These are phyloP conservation scores for Amblyraja radiata DNA, from an alignment of 2,797 vertebrate species.

Conservation along the genomic window DNA sequence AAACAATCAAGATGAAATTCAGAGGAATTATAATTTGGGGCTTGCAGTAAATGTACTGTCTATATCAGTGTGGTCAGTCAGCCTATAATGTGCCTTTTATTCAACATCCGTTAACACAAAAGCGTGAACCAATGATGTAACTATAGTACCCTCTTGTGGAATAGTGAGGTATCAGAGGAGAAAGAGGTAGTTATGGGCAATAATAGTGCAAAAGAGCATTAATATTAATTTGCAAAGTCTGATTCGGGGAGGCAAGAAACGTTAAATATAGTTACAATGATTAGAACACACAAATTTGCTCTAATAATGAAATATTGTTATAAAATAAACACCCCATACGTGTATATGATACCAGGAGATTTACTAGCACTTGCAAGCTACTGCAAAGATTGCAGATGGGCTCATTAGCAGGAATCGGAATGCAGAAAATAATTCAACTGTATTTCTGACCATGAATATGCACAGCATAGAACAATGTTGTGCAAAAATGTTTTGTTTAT, in stretches of 20 bases:
- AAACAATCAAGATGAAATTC: neutral
- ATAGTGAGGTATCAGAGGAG: neutral
- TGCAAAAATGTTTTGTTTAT: neutral
- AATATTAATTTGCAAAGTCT: neutral
- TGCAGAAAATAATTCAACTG: neutral
- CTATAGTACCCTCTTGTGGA: conserved; percentile 26
- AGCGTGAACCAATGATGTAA: neutral
- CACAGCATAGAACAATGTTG: no score
- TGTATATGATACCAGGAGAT: neutral
- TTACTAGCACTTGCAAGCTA: neutral
- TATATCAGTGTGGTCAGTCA: neutral
- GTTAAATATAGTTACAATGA: neutral
- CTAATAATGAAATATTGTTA: neutral
- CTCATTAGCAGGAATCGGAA: neutral
- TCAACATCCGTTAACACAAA: neutral
- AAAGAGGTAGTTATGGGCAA: neutral
- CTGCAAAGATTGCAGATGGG: neutral
- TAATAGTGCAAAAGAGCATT: neutral
- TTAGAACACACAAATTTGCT: neutral
- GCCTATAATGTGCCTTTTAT: neutral
- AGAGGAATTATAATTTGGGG: neutral
- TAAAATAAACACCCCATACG: neutral
- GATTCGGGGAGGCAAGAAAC: neutral
- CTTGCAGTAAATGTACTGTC: neutral
- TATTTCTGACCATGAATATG: neutral